Conservation (phyloP, 2,113 vertebrate genomes). For the Isurus oxyrinchus region DNA sequence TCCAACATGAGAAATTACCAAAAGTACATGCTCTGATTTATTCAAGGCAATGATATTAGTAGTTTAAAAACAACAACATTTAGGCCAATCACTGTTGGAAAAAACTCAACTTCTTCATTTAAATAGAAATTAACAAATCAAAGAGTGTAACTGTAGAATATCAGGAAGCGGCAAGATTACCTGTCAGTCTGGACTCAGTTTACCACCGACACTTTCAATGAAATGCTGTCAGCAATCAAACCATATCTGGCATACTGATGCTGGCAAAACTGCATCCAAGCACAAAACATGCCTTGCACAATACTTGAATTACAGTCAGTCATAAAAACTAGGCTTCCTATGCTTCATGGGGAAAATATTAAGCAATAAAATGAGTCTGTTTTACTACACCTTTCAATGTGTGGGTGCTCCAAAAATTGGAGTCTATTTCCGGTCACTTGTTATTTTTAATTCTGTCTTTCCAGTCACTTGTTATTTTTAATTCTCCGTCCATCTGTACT, state of each 20-base stretch:
- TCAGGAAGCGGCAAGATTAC: constrained; percentile 80
- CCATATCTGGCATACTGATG: constrained; percentile 79
- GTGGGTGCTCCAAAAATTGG: constrained; percentile 66
- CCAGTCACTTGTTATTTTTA: too few relatives aligned
- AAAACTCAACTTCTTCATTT: constrained; percentile 71
- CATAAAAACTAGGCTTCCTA: constrained; percentile 82
- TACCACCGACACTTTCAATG: constrained; percentile 85
- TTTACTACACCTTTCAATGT: constrained; percentile 75
- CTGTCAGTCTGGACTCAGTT: constrained; percentile 74
- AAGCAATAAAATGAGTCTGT: constrained; percentile 50
- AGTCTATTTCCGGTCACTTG: too few relatives aligned
- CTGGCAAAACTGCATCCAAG: constrained; percentile 68
- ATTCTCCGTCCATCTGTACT: too few relatives aligned
- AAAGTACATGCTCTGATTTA: constrained; percentile 44
- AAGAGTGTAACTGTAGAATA: constrained; percentile 77
- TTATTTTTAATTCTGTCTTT: too few relatives aligned
- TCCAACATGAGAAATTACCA: too few relatives aligned
- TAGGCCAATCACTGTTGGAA: constrained; percentile 64
- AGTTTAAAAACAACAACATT: constrained; percentile 54
- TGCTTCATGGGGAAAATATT: constrained; percentile 77
- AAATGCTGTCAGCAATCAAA: constrained; percentile 78
- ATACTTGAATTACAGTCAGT: constrained; percentile 85
- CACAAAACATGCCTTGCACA: constrained; percentile 79
- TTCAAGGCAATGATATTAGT: constrained; percentile 76
- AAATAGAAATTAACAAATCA: constrained; percentile 80